Base-by-base conservation (phyloP, 2,888 invertebrate genomes). In the Homarus gammarus region DNA sequence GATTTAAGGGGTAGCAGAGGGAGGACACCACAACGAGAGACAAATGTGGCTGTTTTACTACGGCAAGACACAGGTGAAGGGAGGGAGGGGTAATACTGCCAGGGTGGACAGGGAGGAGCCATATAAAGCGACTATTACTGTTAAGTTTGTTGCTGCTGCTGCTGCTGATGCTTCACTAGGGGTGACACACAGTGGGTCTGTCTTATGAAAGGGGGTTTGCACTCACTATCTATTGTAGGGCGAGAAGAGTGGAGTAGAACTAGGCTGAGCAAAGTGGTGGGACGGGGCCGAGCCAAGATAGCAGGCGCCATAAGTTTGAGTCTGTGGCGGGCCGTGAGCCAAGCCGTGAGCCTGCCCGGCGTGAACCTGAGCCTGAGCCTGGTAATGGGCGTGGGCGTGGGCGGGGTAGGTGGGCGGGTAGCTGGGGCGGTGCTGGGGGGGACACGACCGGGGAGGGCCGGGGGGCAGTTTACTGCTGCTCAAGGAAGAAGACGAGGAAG, bases 141-240 rank as follows among this genome's bases (percentile, higher is more conserved):
- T 56, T 31, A 61, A 18, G 36, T 31, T n/a, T 51, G 61, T 51
- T 75, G 84, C 84, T 73, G 51, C 51, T 84, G 83, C 38, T 72
- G 83, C 61, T 78, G 78, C 78, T 51, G 78, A 27, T 78, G 78
- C 51, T 78, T 56, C 38, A 72, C 83, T 83, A 83, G 38, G 83
- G 70, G 72, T 78, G 78, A 90, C 90, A 90, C 87, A 90, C 27
- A 84, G 72, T 70, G 84, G 73, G 61, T 56, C 61, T 56, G 56
- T 70, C 68, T 77, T 51, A 85, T 87, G 70, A 89, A 72, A 87
- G 91, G 81, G 89, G 83, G 61, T 61, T 81, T 70, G 86, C 87
- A 91, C 91, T 91, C 91, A 91, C 91, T 91, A 91, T 91, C 91
- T 91, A 91, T 91, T 91, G 91, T 91, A 91, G 89, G 90, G 91